Percentiles rank a stretch among this genome's conserved stretches.
phyloP scores from a whole-genome alignment of 2,888 invertebrate genomes.

The Aphidoletes aphidimyza region DNA sequence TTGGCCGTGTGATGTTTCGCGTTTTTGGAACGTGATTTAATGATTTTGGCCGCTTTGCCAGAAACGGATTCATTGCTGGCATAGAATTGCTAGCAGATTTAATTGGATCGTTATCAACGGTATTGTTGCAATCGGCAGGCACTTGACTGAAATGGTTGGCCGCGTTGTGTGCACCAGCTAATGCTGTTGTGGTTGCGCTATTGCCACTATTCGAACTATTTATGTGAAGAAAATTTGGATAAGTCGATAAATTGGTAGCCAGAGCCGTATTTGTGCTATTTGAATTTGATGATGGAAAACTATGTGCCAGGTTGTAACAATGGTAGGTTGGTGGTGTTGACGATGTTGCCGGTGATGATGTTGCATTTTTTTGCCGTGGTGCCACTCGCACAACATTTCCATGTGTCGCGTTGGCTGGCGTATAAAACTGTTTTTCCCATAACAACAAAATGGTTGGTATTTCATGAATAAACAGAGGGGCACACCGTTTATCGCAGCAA shows the following conservation, averaged over 20 bases:
- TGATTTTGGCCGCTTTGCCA: constrained; percentile 63
- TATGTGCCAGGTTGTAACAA: constrained; percentile 55
- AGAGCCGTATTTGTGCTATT: constrained; percentile 50
- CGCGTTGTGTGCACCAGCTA: constrained; percentile 54
- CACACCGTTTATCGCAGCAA: not conserved
- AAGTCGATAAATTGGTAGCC: constrained; percentile 54
- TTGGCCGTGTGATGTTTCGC: constrained; percentile 9
- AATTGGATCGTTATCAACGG: constrained; percentile 37
- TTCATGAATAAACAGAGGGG: not conserved
- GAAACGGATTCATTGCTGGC: constrained; percentile 62
- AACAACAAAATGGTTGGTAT: not conserved
- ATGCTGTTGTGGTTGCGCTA: constrained; percentile 40
- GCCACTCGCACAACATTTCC: constrained; percentile 67
- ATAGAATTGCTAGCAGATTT: too few species aligned
- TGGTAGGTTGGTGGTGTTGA: constrained; percentile 18
- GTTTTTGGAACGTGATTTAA: constrained; percentile 57
- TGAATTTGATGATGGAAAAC: constrained; percentile 56
- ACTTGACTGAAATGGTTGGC: constrained; percentile 54
- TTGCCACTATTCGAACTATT: constrained; percentile 54
- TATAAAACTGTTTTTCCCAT: constrained; percentile 62
- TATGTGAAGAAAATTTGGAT: constrained; percentile 53
- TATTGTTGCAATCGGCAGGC: not conserved
- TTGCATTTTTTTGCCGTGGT: constrained; percentile 64
- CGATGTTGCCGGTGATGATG: constrained; percentile 1
- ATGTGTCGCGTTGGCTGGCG: constrained; percentile 67